Evolutionary conservation across 1,140 invertebrate species (phyloP).

Genomic region (Tetragnatha versicolor): DNA sequence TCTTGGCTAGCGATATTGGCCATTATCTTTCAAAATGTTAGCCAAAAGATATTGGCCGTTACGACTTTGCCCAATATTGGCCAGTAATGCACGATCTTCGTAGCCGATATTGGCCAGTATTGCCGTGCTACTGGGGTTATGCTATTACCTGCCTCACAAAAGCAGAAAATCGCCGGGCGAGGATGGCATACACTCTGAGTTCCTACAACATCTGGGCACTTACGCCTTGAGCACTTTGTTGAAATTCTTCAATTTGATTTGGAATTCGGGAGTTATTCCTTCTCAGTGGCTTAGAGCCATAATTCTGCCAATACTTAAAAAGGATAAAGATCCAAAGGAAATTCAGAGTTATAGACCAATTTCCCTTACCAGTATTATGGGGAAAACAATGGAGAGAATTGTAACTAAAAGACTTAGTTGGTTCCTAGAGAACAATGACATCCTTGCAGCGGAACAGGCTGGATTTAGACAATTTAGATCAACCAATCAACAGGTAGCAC

Average conservation of each 20-base stretch:
- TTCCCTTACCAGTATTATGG: conserved; percentile 8
- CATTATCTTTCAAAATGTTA: too few relatives aligned
- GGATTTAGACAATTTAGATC: not conserved
- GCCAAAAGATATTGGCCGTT: too few relatives aligned
- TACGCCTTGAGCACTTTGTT: not conserved
- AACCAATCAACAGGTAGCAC: too few relatives aligned
- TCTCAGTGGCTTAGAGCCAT: not conserved
- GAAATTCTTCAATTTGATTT: not conserved
- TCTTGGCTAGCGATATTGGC: too few relatives aligned
- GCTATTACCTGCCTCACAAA: too few relatives aligned
- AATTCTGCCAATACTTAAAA: not conserved
- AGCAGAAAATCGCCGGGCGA: conserved; percentile 1
- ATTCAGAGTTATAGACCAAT: not conserved
- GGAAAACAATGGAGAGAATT: conserved; percentile 20
- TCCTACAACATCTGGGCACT: not conserved
- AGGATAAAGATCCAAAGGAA: not conserved
- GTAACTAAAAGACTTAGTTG: not conserved
- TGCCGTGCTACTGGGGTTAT: too few relatives aligned
- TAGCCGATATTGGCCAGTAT: too few relatives aligned
- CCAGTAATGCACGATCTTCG: too few relatives aligned
- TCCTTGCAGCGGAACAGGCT: not conserved
- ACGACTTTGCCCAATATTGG: too few relatives aligned
- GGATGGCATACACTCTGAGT: not conserved
- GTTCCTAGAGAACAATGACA: not conserved
- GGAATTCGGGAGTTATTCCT: not conserved